phyloP scores from a whole-genome alignment of 2,888 invertebrate genomes.

The Entomobrya proxima region DNA sequence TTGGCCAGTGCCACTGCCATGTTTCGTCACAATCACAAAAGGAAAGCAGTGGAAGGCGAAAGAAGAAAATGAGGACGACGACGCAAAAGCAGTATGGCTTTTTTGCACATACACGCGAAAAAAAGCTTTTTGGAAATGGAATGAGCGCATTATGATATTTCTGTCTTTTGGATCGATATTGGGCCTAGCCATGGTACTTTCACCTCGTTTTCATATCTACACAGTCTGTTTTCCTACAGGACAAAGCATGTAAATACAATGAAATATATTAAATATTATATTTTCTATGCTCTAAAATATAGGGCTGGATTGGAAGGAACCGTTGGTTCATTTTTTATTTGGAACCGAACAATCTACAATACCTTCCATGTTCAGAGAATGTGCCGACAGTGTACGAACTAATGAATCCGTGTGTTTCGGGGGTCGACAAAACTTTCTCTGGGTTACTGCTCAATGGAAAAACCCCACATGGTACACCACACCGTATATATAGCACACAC shows the following conservation, averaged over 20 bases:
- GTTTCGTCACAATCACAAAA: not conserved
- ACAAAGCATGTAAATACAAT: not conserved
- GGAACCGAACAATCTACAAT: not conserved
- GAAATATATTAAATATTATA: not conserved
- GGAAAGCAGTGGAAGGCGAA: constrained; percentile 13
- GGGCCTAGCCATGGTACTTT: constrained; percentile 61
- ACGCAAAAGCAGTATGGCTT: constrained; percentile 70
- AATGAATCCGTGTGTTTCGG: not conserved
- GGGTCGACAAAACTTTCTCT: constrained; percentile 24
- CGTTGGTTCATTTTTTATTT: not conserved
- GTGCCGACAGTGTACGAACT: not conserved
- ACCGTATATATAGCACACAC: not conserved
- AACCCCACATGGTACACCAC: constrained; percentile 24
- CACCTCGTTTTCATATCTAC: constrained; percentile 33
- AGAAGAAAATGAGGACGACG: constrained; percentile 71
- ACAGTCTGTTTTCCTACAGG: not conserved
- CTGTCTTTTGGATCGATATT: constrained; percentile 66
- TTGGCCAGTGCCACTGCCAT: constrained; percentile 3
- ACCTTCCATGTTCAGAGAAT: no score
- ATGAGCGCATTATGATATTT: constrained; percentile 73
- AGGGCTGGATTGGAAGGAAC: not conserved
- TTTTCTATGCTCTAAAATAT: not conserved
- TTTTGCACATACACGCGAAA: not conserved
- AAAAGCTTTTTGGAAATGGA: constrained; percentile 31
- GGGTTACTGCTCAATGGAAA: constrained; percentile 20